Conservation (phyloP, 1,140 invertebrate species). For the Meteorus sp. region DNA sequence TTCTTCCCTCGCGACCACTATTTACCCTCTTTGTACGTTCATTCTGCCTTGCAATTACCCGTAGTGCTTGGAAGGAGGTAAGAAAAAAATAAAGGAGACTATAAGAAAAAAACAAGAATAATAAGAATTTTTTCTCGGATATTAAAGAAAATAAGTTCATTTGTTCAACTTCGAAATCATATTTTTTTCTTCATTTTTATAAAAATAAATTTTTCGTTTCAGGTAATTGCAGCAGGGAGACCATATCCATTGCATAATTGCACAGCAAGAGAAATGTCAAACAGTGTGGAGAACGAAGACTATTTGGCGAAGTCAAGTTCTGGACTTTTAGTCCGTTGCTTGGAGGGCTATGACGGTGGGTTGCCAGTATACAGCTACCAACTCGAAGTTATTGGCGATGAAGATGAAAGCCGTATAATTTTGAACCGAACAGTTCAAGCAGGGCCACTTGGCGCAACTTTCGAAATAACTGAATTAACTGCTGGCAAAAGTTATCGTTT, state of each 20-base stretch:
- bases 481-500: slow-evolving; percentile 76
- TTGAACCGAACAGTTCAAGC: slow-evolving; percentile 43
- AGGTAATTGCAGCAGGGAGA: slow-evolving; percentile 66
- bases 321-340: slow-evolving; percentile 72
- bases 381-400: slow-evolving; percentile 68
- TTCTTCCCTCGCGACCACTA: not conserved
- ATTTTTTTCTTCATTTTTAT: too few species aligned
- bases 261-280: slow-evolving; percentile 59
- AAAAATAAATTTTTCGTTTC: slow-evolving; percentile 16
- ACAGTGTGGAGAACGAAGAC: slow-evolving; percentile 41
- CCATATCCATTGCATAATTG: slow-evolving; percentile 87
- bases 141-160: too few species aligned
- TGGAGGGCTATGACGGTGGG: slow-evolving; percentile 83
- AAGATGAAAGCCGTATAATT: slow-evolving; percentile 37
- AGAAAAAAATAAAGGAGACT: too few species aligned
- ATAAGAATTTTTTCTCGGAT: too few species aligned
- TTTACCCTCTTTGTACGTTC: slow-evolving; percentile 4
- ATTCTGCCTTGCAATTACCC: not conserved
- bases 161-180: too few species aligned
- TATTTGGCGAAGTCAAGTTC: slow-evolving; percentile 50
- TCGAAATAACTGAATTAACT: slow-evolving; percentile 76
- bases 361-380: slow-evolving; percentile 75
- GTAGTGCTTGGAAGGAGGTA: not conserved
- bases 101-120: too few species aligned
- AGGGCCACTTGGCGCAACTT: slow-evolving; percentile 58